Evolutionary conservation across 2,113 vertebrate genomes (phyloP).

Genomic region (Elephas maximus): DNA sequence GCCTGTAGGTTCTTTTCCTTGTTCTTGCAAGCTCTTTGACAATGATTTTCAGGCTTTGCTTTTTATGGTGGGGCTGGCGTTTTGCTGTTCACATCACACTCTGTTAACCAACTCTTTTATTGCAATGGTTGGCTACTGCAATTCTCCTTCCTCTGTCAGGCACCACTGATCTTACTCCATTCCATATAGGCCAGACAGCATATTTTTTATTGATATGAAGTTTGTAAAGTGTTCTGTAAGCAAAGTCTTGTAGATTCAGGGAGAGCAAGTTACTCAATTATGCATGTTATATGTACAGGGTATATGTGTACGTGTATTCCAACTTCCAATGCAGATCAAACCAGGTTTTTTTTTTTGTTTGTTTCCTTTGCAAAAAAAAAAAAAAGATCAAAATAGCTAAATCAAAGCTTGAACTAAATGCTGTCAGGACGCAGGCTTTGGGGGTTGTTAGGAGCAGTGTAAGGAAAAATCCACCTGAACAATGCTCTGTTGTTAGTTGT

Average conservation of each 20-base stretch:
- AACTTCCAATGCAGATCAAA: conserved; percentile 26
- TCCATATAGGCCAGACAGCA: conserved; percentile 12
- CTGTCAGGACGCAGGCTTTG: conserved; percentile 60
- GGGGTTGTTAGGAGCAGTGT: conserved; percentile 52
- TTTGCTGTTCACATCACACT: not conserved
- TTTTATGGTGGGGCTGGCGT: not conserved
- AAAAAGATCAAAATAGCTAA: conserved; percentile 38
- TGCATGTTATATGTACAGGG: conserved; percentile 27
- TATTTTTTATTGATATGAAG: conserved; percentile 68
- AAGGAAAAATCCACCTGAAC: conserved; percentile 68
- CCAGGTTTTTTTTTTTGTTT: conserved; percentile 11
- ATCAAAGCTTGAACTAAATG: conserved; percentile 69
- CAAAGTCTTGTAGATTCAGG: conserved; percentile 55
- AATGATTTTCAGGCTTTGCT: not conserved
- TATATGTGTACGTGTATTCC: conserved; percentile 47
- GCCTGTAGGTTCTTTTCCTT: too few species aligned
- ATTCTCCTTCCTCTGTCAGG: not conserved
- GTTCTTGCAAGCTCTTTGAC: too few species aligned
- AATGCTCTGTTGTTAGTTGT: conserved; percentile 73
- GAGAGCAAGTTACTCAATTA: conserved; percentile 55
- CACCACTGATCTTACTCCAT: not conserved
- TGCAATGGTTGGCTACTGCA: conserved; percentile 15
- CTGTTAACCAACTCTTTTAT: conserved; percentile 15
- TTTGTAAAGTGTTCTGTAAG: conserved; percentile 58
- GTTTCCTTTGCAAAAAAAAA: not conserved